Evolutionary conservation across 2,113 vertebrate genomes (phyloP).

Genomic region (Pungitius pungitius): DNA sequence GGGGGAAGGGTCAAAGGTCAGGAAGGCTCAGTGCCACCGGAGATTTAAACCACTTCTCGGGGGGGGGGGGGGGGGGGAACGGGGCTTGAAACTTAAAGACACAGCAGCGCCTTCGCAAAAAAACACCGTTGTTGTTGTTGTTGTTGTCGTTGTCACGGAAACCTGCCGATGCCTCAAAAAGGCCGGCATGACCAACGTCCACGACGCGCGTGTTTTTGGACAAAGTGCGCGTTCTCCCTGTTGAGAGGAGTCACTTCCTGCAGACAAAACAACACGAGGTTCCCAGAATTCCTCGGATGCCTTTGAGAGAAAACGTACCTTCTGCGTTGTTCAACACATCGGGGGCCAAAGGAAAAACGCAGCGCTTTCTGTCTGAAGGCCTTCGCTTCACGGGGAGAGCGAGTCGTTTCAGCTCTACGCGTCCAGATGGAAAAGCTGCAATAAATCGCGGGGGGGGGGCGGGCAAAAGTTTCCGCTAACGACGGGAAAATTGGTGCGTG

Average conservation of each 20-base stretch:
- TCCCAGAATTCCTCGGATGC: conserved; percentile 63
- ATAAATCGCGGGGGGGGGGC: conserved; percentile 23
- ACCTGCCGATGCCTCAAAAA: neutral
- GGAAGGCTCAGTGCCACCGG: neutral
- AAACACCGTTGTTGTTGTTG: neutral
- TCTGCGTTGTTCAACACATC: neutral
- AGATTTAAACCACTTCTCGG: conserved; percentile 3
- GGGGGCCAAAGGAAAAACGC: too few relatives aligned
- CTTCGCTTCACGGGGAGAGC: neutral
- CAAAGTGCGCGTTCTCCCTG: conserved; percentile 21
- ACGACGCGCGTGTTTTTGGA: conserved; percentile 21
- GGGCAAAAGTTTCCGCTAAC: conserved; percentile 33
- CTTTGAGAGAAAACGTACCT: conserved; percentile 9
- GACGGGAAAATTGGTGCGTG: conserved; percentile 14
- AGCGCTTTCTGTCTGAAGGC: neutral
- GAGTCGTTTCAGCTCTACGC: conserved; percentile 11
- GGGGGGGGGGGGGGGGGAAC: too few relatives aligned
- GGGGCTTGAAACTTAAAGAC: neutral
- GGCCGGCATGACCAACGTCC: neutral
- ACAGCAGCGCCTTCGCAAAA: neutral
- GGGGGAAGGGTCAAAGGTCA: conserved; percentile 44
- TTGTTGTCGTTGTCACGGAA: too few relatives aligned
- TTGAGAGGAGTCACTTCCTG: conserved; percentile 36
- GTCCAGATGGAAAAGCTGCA: conserved; percentile 9
- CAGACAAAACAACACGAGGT: conserved; percentile 73